These are phyloP conservation scores for Agriopis marginaria DNA, from an alignment of 2,888 invertebrate species.

Conservation along the genomic window DNA sequence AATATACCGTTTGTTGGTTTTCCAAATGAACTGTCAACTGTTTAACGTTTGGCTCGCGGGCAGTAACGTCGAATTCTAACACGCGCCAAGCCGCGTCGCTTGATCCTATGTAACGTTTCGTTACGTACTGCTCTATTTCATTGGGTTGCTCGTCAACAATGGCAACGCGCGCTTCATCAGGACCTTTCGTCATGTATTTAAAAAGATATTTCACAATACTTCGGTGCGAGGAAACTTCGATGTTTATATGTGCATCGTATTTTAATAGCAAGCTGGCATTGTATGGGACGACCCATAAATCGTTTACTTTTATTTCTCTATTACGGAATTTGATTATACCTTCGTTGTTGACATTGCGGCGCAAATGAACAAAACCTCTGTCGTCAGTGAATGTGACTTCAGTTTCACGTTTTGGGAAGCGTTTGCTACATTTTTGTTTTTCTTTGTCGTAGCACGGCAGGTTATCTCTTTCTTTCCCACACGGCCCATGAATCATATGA, in stretches of 20 bases:
- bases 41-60: slow-evolving; percentile 23
- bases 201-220: not conserved
- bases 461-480: slow-evolving; percentile 10
- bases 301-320: not conserved
- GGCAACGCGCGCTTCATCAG: slow-evolving; percentile 21
- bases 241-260: slow-evolving; percentile 3
- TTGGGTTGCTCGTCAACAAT: not conserved
- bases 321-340: not conserved
- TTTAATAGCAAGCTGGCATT: not conserved
- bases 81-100: slow-evolving; percentile 26
- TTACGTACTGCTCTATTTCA: not conserved
- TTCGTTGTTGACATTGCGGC: slow-evolving; percentile 10
- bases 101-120: slow-evolving; percentile 17
- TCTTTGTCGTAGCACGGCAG: slow-evolving; percentile 15
- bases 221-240: slow-evolving; percentile 13
- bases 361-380: slow-evolving; percentile 10
- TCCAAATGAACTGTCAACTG: not conserved
- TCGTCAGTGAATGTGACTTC: slow-evolving; percentile 4
- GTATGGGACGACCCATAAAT: not conserved
- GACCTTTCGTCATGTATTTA: slow-evolving; percentile 14
- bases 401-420: slow-evolving; percentile 14
- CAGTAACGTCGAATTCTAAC: slow-evolving; percentile 20
- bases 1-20: slow-evolving; percentile 17
- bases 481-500: slow-evolving; percentile 15
- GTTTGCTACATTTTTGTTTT: slow-evolving; percentile 15